These are phyloP conservation scores for Pelosia muscerda DNA, from an alignment of 2,888 invertebrate genomes.

Conservation along the genomic window DNA sequence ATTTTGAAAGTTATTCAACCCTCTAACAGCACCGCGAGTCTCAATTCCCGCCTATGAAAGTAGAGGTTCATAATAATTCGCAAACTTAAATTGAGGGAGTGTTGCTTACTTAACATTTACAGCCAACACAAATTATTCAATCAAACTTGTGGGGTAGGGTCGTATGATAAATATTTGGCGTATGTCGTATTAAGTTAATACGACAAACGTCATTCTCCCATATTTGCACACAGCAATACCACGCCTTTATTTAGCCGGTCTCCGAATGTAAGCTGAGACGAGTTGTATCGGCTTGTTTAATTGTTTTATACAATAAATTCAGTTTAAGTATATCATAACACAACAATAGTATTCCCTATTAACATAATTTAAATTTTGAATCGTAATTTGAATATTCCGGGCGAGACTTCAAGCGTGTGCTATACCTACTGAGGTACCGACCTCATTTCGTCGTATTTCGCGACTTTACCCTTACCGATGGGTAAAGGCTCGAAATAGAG, in stretches of 20 bases:
- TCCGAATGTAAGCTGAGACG: not conserved
- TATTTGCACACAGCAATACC: not conserved
- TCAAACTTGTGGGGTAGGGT: slow-evolving; percentile 31
- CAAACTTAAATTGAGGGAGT: slow-evolving; percentile 32
- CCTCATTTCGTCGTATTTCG: too few species aligned
- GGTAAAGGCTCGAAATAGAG: too few species aligned
- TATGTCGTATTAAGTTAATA: not conserved
- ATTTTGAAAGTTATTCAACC: not conserved
- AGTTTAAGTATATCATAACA: not conserved
- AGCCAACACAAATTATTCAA: slow-evolving; percentile 40
- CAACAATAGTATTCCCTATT: not conserved
- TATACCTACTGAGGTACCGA: too few species aligned
- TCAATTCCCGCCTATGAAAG: slow-evolving; percentile 15
- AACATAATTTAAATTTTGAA: too few species aligned
- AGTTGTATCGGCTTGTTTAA: not conserved
- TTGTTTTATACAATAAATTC: not conserved
- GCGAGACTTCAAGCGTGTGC: too few species aligned
- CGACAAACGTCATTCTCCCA: not conserved
- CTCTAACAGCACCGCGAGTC: not conserved
- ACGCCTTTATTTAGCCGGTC: not conserved
- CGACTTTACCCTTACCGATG: too few species aligned
- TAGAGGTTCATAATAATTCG: slow-evolving; percentile 28
- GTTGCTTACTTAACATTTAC: slow-evolving; percentile 30
- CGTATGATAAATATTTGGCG: slow-evolving; percentile 13
- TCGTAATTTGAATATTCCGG: too few species aligned